Evolutionary conservation across 1,140 invertebrate genomes (phyloP), one percentile per base, ranked within the genome.

Genomic region (Chlorops oryzae): DNA sequence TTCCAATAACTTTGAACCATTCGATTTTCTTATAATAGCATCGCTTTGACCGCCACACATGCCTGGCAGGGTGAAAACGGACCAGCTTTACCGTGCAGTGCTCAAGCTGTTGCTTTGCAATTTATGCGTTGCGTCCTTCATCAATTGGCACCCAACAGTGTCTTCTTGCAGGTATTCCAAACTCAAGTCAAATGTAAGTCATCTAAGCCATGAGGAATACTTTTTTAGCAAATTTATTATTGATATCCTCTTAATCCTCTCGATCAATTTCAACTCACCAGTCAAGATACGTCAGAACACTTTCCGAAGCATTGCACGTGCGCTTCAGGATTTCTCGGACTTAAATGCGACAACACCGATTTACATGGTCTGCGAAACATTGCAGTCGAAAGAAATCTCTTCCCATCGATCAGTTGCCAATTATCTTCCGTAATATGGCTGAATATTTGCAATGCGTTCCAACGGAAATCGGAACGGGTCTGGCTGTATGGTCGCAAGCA

Each of bases 241-340:
- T n/a, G n/a, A n/a, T n/a, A n/a, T n/a, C n/a, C n/a, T n/a, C n/a
- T n/a, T n/a, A n/a, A 28, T 25, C 25, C 13, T 47, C 15, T 13
- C 5, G 17, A 46, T 17, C 23, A 25, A 34, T 34, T 6, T 10
- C 18, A 47, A 47, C 22, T 21, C 17, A 34, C 12, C 2, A 70
- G 70, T 69, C 47, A 62, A 69, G 57, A 56, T 68, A 27, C 67
- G 71, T 0, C 56, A 60, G 41, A 70, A 70, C 59, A 96, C 98
- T 70, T 96, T 96, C 77, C 90, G 88, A 68, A 96, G 91, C 56
- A 87, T 99, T 54, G 87, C 92, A 2, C 83, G 88, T 62, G 89
- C 94, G 1, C 76, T 99, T 52, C 80, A 89, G n/a, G 96, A 99
- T 74, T 99, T 99, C 75, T 88, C 88, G 65, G 96, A 99, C 71